Base-by-base conservation (phyloP, 2,113 vertebrate species). In the Menidia beryllina region DNA sequence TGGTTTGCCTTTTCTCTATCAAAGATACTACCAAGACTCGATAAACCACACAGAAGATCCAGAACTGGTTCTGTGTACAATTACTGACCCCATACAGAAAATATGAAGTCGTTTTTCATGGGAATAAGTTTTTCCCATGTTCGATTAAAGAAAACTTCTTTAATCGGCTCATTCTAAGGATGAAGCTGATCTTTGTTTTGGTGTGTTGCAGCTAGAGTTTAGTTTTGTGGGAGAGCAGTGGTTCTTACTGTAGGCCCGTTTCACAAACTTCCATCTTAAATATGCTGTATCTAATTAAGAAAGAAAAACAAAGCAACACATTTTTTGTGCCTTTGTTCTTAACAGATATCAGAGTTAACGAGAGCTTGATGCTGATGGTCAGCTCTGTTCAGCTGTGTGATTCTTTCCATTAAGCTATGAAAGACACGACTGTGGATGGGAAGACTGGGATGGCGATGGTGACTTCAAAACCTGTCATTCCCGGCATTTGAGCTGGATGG, bases 401-500 rank as follows among this genome's bases (percentile, higher is more conserved):
- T 4, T 12, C 3, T 60, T 6, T 56, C 14, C 4, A 21, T 5
- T 56, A 20, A 72, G 30, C 56, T 84, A 81, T 20, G 67, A 70
- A 10, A 50, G 50, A 26, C 48, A 6, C 17, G 63, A 17, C 58
- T 79, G 45, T 12, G 27, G 36, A 24, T 23, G 26, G 0, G 59
- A 47, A 30, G 47, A 54, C 39, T 63, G 41, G 19, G 60, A 10
- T 12, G 38, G 23, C 5, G 27, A 19, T 5, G 45, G 1, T 6
- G 61, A 77, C 17, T 66, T 72, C 53, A 75, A 84, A 41, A 76
- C 27, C 49, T 75, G 59, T 61, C 88, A 38, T 41, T 20, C 3
- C 21, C 50, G 8, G 30, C 45, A 50, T 62, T 79, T 58, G 59
- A 81, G 70, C 55, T 81, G 48, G 68, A 73, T 36, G 19, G 1